These are phyloP conservation scores for Drosophila quinaria DNA, from an alignment of 2,888 invertebrate genomes.

Conservation along the genomic window DNA sequence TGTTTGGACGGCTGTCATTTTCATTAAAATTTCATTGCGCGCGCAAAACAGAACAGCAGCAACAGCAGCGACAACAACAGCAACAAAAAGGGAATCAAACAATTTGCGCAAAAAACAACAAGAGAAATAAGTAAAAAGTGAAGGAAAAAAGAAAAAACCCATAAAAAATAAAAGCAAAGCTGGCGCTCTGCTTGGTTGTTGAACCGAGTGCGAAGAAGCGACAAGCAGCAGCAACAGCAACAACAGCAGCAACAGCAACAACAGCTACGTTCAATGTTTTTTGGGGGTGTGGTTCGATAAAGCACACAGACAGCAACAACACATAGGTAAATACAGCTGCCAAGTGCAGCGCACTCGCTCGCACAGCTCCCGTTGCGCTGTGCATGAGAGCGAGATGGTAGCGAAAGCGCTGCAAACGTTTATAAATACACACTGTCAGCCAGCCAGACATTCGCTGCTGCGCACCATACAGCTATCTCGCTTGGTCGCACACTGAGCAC, in stretches of 20 bases:
- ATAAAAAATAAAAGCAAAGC: constrained; percentile 43
- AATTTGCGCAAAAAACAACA: constrained; percentile 55
- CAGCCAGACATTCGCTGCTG: constrained; percentile 45
- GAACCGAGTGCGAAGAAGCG: constrained; percentile 59
- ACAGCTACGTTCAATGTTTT: constrained; percentile 42
- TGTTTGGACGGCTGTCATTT: constrained; percentile 71
- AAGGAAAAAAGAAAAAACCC: constrained; percentile 15
- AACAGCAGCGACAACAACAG: constrained; percentile 35
- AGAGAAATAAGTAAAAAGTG: constrained; percentile 11
- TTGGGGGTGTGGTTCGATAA: constrained; percentile 74
- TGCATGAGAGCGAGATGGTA: constrained; percentile 21
- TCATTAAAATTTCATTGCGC: constrained; percentile 80
- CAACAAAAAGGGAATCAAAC: constrained; percentile 51
- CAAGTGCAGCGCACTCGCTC: constrained; percentile 50
- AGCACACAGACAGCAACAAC: constrained; percentile 63
- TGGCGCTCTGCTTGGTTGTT: constrained; percentile 56
- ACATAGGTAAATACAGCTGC: constrained; percentile 77
- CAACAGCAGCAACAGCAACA: constrained; percentile 6
- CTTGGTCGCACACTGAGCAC: neutral
- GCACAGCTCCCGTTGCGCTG: constrained; percentile 5
- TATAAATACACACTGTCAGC: constrained; percentile 36
- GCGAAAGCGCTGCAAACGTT: constrained; percentile 15
- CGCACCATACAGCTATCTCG: constrained; percentile 25
- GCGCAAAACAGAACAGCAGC: constrained; percentile 59
- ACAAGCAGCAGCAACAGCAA: constrained; percentile 24